Conservation (phyloP, 2,888 invertebrate species). For the Erpobdella octoculata region DNA sequence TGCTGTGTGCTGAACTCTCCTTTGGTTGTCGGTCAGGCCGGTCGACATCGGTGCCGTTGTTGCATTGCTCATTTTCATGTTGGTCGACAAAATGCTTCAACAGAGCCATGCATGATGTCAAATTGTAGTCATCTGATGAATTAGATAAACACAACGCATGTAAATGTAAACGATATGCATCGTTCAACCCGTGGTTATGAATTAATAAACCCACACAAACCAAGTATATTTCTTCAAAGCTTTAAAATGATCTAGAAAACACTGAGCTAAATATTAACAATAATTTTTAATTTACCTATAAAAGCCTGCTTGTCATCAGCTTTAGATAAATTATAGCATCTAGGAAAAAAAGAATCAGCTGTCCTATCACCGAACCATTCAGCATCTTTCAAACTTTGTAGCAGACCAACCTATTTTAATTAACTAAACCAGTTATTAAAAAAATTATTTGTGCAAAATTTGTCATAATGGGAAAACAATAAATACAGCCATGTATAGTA, state of each 20-base stretch:
- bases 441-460: too few species aligned
- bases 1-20: background rate
- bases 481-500: too few species aligned
- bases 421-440: too few species aligned
- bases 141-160: background rate
- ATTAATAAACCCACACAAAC: background rate
- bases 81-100: slow-evolving; percentile 65
- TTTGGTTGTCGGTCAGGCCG: background rate
- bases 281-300: slow-evolving; percentile 36
- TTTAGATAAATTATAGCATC: slow-evolving; percentile 66
- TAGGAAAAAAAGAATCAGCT: slow-evolving; percentile 70
- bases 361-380: slow-evolving; percentile 51
- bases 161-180: background rate
- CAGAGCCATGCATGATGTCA: slow-evolving; percentile 76
- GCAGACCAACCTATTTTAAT: slow-evolving; percentile 40
- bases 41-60: background rate
- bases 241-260: background rate
- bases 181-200: background rate
- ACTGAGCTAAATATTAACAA: background rate
- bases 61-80: background rate
- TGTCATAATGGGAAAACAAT: too few species aligned
- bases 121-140: slow-evolving; percentile 70
- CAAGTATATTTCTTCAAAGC: background rate
- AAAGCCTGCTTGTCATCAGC: slow-evolving; percentile 41
- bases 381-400: slow-evolving; percentile 38